phyloP scores from a whole-genome alignment of 2,113 vertebrate species.

The Caranx ignobilis region DNA sequence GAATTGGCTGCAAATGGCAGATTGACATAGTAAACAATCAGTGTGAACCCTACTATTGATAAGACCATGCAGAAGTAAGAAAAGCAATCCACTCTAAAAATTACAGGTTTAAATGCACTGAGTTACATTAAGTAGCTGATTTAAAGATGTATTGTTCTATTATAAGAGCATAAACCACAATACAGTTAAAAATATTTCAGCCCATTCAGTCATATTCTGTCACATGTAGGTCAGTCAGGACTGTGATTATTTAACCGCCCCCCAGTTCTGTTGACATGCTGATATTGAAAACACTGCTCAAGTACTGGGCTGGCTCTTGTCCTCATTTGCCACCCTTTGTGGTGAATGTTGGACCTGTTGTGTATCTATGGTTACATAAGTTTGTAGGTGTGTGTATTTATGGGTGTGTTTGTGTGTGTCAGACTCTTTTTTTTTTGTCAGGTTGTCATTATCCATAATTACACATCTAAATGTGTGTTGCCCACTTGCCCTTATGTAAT shows the following conservation, averaged over 20 bases:
- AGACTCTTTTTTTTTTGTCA: background rate
- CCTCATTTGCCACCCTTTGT: background rate
- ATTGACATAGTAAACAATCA: conserved; percentile 1
- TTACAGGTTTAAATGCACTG: background rate
- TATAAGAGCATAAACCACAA: background rate
- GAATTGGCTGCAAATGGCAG: background rate
- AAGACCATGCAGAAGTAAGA: no score
- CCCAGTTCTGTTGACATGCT: conserved; percentile 21
- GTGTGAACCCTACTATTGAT: no score
- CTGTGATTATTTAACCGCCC: background rate
- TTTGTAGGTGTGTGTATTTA: conserved; percentile 10
- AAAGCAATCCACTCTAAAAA: background rate
- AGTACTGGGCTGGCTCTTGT: fast-evolving
- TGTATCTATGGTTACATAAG: conserved; percentile 45
- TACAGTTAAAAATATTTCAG: background rate
- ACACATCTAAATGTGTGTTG: background rate
- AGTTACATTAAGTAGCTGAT: background rate
- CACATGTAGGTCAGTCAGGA: background rate
- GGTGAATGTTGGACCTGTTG: background rate
- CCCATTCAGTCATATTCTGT: background rate
- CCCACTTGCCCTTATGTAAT: no score
- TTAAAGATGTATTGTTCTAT: background rate
- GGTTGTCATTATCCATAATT: background rate
- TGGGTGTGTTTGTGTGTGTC: conserved; percentile 9
- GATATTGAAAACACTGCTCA: conserved; percentile 12